phyloP scores from a whole-genome alignment of 2,797 vertebrate genomes.

The Falco columbarius region DNA sequence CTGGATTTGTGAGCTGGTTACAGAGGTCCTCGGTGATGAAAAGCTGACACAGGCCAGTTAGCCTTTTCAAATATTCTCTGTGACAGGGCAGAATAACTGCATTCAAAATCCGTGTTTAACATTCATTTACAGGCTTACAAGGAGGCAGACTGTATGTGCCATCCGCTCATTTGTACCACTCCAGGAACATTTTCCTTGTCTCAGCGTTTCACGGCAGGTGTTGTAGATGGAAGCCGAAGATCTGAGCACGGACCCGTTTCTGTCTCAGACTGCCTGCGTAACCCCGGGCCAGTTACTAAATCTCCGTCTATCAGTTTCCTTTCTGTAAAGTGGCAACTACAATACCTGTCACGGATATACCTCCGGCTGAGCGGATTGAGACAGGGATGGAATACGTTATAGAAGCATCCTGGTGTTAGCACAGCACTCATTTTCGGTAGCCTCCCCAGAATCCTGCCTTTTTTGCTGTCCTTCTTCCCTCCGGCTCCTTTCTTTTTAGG shows the following conservation, averaged over 20 bases:
- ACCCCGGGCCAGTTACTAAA: conserved; percentile 9
- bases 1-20: neutral
- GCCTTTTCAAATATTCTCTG: neutral
- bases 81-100: conserved; percentile 40
- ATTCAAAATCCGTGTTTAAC: conserved; percentile 27
- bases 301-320: neutral
- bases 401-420: neutral
- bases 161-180: conserved; percentile 24
- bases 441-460: neutral
- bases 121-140: conserved; percentile 1
- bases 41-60: neutral
- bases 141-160: neutral
- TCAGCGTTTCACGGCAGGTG: neutral
- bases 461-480: neutral
- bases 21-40: neutral
- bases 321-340: neutral
- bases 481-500: neutral
- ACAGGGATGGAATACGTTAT: neutral
- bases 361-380: neutral
- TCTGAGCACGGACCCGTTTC: neutral
- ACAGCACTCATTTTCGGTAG: neutral
- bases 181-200: neutral
- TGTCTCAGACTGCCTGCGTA: neutral
- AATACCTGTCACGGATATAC: neutral
- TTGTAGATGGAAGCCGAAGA: neutral